Base-by-base conservation (phyloP, 1,140 invertebrate species). In the Drosophila busckii region DNA sequence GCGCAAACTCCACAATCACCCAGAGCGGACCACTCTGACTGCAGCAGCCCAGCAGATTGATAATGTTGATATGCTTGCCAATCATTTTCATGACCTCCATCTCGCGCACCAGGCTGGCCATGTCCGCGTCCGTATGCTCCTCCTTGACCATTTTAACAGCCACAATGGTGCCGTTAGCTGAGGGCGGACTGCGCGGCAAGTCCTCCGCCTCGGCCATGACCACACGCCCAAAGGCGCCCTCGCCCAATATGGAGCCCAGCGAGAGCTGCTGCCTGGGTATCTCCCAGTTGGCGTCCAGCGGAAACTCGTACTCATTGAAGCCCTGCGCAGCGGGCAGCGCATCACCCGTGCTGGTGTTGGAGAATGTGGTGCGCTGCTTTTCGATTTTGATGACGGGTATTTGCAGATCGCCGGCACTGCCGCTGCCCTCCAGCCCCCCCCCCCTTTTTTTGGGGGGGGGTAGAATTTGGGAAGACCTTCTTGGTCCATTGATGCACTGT, bases 291-390 rank as follows among this genome's bases (percentile, higher is more conserved):
- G 92, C 92, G 85, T 99, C 97, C 40, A 97, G 88, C 0, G 97
- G 97, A 4, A 98, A 88, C 76, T 98, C 97, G 87, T 98, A 99
- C 86, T 98, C 97, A 0, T 95, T 96, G 84, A 94, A 96, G 1
- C 50, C 78, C 89, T 89, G 92, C 45, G 90, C 91, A n/a, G 88
- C 88, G 65, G 92, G 92, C 6, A 70, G 88, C 0, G 90, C 90
- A 16, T 89, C 88, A 0, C 71, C 69, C 5, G 73, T 35, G 1
- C 53, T 60, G 46, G 89, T 90, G n/a, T 88, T 88, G 54, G 92
- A 91, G 1, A 90, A 88, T 23, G 90, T 90, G 0, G 92, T 90
- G 67, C 94, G 93, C 84, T 95, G 93, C 66, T 95, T 95, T 76
- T 95, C 94, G 13, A 96, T 96, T 87, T 95, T 94, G 0, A 96